Conservation (phyloP, 2,113 vertebrate genomes). For the Enhydra lutris region DNA sequence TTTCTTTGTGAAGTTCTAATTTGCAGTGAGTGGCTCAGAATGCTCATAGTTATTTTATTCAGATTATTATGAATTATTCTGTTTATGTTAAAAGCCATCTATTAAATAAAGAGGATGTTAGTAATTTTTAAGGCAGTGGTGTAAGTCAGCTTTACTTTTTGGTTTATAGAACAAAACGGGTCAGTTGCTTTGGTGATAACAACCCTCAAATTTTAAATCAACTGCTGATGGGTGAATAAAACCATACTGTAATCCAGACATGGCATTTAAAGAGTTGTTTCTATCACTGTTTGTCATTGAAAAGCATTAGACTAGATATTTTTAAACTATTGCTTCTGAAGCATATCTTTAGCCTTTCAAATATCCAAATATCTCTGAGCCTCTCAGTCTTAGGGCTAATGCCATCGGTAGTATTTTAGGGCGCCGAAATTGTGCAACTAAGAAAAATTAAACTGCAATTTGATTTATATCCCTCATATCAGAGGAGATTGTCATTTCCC, state of each 20-base stretch:
- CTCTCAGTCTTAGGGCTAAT: neutral
- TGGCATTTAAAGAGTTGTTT: conserved; percentile 19
- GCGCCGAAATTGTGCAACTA: neutral
- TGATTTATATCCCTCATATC: neutral
- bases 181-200: neutral
- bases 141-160: conserved; percentile 30
- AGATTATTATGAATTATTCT: conserved; percentile 33
- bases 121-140: conserved; percentile 56
- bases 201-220: neutral
- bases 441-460: conserved; percentile 24
- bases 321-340: neutral
- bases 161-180: conserved; percentile 6
- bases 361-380: neutral
- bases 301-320: neutral
- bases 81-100: conserved; percentile 53
- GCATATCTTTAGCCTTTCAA: neutral
- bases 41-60: conserved; percentile 7
- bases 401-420: neutral
- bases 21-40: conserved; percentile 48
- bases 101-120: conserved; percentile 60
- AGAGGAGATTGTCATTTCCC: neutral
- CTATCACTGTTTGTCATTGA: neutral
- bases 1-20: conserved; percentile 61
- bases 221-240: neutral
- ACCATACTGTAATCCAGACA: neutral